Evolutionary conservation across 2,888 invertebrate genomes (phyloP).

Genomic region (Hyles lineata): DNA sequence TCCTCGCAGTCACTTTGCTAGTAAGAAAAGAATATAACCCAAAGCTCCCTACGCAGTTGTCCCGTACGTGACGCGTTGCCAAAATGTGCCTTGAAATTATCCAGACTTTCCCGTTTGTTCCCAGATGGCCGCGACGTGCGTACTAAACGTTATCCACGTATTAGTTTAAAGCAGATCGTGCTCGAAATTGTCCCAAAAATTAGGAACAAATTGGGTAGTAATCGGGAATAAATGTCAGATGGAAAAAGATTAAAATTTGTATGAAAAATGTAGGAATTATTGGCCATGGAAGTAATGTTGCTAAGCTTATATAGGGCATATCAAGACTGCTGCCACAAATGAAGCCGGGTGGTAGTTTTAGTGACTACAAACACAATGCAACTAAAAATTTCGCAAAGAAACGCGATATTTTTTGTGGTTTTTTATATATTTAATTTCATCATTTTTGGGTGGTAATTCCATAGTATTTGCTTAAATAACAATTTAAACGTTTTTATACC

Average conservation of each 20-base stretch:
- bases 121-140: slow-evolving; percentile 7
- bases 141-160: slow-evolving; percentile 20
- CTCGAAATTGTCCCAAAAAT: background rate
- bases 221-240: background rate
- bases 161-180: slow-evolving; percentile 11
- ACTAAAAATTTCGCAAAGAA: no score
- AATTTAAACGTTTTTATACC: no score
- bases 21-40: background rate
- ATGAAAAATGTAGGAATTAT: no score
- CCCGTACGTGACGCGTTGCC: background rate
- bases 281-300: no score
- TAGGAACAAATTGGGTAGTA: background rate
- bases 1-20: background rate
- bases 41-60: background rate
- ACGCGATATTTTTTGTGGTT: no score
- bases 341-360: no score
- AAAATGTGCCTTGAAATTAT: slow-evolving; percentile 4
- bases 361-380: no score
- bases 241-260: background rate
- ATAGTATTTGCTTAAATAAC: no score
- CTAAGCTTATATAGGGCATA: no score
- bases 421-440: no score
- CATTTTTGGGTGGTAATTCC: no score
- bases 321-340: no score
- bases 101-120: slow-evolving; percentile 17